Evolutionary conservation across 2,888 invertebrate species (phyloP), one percentile per base, ranked within the genome.

Genomic region (Dicyrtoma fusca): DNA sequence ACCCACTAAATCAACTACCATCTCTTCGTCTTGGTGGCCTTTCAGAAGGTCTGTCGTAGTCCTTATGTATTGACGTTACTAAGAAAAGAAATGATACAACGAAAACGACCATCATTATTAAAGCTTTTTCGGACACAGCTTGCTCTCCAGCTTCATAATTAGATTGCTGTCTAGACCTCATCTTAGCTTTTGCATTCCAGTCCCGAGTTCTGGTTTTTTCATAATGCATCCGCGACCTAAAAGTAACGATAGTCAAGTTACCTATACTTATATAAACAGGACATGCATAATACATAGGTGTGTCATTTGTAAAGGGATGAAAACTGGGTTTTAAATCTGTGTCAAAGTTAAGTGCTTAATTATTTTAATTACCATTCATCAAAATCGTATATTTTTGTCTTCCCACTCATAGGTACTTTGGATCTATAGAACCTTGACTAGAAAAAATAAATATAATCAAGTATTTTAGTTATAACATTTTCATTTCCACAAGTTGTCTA

Each of bases 311-410:
- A n/a, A n/a, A n/a, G n/a, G n/a, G n/a, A n/a, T n/a, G n/a, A n/a
- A n/a, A n/a, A n/a, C n/a, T n/a, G n/a, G n/a, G n/a, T n/a, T n/a
- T n/a, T n/a, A n/a, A n/a, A n/a, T n/a, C n/a, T n/a, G n/a, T n/a
- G n/a, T n/a, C n/a, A n/a, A n/a, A n/a, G n/a, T n/a, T n/a, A n/a
- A n/a, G n/a, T n/a, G n/a, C n/a, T n/a, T n/a, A n/a, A n/a, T n/a
- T n/a, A n/a, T n/a, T n/a, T n/a, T n/a, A 66, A 17, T 65, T 62
- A 75, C 75, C 75, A 75, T 25, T 69, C 72, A 69, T 75, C 75
- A 53, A 53, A 72, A 42, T 75, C 62, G 45, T 72, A 75, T 10
- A 59, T 25, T 26, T 17, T 45, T 8, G 61, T 69, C 34, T 59
- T 42, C 25, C 75, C 75, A 11, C 61, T 51, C 11, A 62, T 17